Evolutionary conservation across 1,140 invertebrate genomes (phyloP).

Genomic region (Archivesica marissinica): DNA sequence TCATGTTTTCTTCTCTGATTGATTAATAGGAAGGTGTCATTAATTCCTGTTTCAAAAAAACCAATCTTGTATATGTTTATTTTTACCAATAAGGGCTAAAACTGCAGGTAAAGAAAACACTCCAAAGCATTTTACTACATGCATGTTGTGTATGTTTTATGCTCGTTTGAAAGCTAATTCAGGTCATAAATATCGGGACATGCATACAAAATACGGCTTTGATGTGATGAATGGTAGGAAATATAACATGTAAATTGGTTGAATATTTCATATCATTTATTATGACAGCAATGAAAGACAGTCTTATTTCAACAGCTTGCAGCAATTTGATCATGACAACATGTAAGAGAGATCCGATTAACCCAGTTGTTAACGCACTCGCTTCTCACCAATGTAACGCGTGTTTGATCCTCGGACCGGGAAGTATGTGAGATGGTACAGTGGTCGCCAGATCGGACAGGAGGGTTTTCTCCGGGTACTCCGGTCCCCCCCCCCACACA

Average conservation of each 20-base stretch:
- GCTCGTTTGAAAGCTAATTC: neutral
- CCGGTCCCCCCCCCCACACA: neutral
- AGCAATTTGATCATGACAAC: conserved; percentile 28
- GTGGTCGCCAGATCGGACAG: neutral
- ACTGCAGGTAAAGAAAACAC: neutral
- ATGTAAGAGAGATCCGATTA: neutral
- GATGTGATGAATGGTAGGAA: conserved; percentile 4
- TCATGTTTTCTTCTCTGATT: too few relatives aligned
- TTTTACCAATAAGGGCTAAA: neutral
- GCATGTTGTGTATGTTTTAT: neutral
- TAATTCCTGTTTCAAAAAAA: too few relatives aligned
- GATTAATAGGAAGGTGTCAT: too few relatives aligned
- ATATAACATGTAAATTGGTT: neutral
- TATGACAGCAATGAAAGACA: conserved; percentile 35
- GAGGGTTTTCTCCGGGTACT: neutral
- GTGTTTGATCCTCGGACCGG: neutral
- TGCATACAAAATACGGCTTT: conserved; percentile 22
- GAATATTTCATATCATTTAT: conserved; percentile 39
- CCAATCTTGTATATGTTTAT: too few relatives aligned
- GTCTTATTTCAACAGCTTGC: conserved; percentile 8
- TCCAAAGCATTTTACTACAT: neutral
- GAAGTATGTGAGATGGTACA: neutral
- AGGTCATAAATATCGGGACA: neutral
- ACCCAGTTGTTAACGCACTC: neutral
- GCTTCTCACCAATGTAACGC: neutral